Percentiles rank a stretch among this genome's conserved stretches.
phyloP scores from a whole-genome alignment of 2,888 invertebrate genomes.

The Stenchaetothrips biformis region DNA sequence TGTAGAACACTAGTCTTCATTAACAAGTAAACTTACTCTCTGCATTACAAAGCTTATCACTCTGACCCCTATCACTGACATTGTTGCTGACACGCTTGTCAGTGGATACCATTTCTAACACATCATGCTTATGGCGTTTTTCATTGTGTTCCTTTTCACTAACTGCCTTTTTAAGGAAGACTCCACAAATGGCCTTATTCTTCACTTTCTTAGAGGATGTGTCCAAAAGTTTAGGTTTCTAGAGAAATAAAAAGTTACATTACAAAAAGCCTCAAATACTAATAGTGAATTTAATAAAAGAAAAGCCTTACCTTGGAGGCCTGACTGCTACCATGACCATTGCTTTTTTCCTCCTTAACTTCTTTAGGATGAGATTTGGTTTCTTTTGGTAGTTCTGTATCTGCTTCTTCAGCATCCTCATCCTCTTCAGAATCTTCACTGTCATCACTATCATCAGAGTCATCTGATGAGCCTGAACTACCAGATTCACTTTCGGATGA shows the following conservation, averaged over 20 bases:
- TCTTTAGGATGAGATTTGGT: slow-evolving; percentile 28
- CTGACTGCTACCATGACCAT: not conserved
- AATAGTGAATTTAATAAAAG: not conserved
- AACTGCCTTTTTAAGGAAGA: not conserved
- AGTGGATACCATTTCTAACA: not conserved
- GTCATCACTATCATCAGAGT: slow-evolving; percentile 45
- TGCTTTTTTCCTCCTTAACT: slow-evolving; percentile 28
- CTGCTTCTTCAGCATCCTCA: slow-evolving; percentile 42
- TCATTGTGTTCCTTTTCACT: slow-evolving; percentile 10
- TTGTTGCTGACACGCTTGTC: not conserved
- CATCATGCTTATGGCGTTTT: not conserved
- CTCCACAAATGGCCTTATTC: not conserved
- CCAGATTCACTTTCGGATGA: slow-evolving; percentile 10
- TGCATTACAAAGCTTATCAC: not conserved
- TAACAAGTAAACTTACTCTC: too few relatives aligned
- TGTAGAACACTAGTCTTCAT: not conserved
- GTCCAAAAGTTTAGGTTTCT: not conserved
- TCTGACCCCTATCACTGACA: not conserved
- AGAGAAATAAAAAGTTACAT: not conserved
- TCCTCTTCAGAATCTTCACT: slow-evolving; percentile 42
- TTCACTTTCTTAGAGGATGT: not conserved
- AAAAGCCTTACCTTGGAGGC: not conserved
- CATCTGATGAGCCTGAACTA: slow-evolving; percentile 36
- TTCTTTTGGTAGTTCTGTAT: slow-evolving; percentile 26
- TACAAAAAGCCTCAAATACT: not conserved